Evolutionary conservation across 1,140 invertebrate species (phyloP), one percentile per base, ranked within the genome.

Genomic region (Panulirus ornatus): DNA sequence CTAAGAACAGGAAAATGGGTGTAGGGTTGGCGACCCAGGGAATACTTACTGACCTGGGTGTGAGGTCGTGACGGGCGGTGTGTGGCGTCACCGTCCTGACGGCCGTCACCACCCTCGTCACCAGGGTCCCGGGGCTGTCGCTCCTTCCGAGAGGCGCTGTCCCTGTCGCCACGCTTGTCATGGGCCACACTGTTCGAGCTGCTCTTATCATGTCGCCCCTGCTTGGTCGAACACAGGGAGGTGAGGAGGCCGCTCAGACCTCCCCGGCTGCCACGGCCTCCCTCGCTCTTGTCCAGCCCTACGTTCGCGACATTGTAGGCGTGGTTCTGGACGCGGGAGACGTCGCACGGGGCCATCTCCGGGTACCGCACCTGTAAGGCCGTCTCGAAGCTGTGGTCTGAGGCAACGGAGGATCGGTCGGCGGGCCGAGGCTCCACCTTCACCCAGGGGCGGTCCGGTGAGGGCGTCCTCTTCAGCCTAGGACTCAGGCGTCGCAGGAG

Each of bases 331-430:
- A 40, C 51, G 11, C 38, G 54, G 3, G n/a, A 30, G 0, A 27
- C 34, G 27, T 44, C 51, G 11, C 58, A 63, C 51, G 42, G 34
- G 5, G 44, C 34, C 30, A 86, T 42, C 1, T 87, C 85, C 30
- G 73, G 54, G 36, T 47, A 75, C 16, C 86, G 63, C 27, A 70
- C 36, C 42, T 88, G 86, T 30, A 88, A 22, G 22, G 88, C 88
- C n/a, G 88, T 73, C 71, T 89, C 88, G 88, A 83, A 89, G 79
- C 88, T 89, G 79, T 89, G 88, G 47, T 89, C 88, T 1, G 88
- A 89, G 27, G 88, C 88, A 1, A 89, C 79, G 22, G 88, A 89
- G 34, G 70, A 63, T 2, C 88, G 88, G 27, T 89, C 88, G 9
- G 44, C 42, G 2, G 58, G 58, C 2, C 81, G 88, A 0, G 88